These are phyloP conservation scores for Drosophila prostipennis DNA, from an alignment of 2,888 invertebrate species.

Conservation along the genomic window DNA sequence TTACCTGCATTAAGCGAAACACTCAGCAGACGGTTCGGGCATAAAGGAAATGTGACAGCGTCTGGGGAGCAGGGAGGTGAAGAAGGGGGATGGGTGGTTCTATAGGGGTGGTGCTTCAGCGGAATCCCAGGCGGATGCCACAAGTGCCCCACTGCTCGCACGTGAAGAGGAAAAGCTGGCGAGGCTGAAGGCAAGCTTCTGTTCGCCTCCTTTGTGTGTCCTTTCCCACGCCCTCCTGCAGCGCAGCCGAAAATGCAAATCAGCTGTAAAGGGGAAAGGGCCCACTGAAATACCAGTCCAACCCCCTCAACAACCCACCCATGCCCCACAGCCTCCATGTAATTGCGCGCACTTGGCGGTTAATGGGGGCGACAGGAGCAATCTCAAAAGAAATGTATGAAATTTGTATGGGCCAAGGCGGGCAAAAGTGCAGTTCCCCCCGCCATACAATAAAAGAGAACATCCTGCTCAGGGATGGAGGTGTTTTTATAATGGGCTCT, in stretches of 20 bases:
- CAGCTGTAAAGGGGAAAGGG: conserved; percentile 65
- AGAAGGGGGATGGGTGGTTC: neutral
- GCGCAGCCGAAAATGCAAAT: conserved; percentile 74
- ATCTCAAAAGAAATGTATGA: conserved; percentile 75
- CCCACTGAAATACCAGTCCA: neutral
- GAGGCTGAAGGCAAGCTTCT: conserved; percentile 44
- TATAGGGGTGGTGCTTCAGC: neutral
- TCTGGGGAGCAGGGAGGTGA: neutral
- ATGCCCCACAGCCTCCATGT: conserved; percentile 54
- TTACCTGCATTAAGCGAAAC: conserved; percentile 80
- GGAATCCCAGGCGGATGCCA: conserved; percentile 70
- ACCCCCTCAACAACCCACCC: neutral
- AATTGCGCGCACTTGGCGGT: conserved; percentile 75
- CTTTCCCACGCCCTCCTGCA: conserved; percentile 58
- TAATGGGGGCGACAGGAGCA: conserved; percentile 78
- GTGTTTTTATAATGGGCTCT: neutral
- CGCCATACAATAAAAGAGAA: conserved; percentile 43
- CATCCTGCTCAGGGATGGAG: conserved; percentile 19
- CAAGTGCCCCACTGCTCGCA: conserved; percentile 69
- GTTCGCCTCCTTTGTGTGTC: conserved; percentile 18
- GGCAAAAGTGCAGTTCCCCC: conserved; percentile 66
- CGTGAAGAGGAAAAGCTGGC: conserved; percentile 60
- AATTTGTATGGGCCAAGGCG: conserved; percentile 72
- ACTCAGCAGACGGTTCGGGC: conserved; percentile 74
- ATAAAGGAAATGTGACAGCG: conserved; percentile 71